A percentile compares a stretch with the other conserved stretches of the same genome.
Conservation (phyloP, 2,113 vertebrate species). For the Vicugna pacos region DNA sequence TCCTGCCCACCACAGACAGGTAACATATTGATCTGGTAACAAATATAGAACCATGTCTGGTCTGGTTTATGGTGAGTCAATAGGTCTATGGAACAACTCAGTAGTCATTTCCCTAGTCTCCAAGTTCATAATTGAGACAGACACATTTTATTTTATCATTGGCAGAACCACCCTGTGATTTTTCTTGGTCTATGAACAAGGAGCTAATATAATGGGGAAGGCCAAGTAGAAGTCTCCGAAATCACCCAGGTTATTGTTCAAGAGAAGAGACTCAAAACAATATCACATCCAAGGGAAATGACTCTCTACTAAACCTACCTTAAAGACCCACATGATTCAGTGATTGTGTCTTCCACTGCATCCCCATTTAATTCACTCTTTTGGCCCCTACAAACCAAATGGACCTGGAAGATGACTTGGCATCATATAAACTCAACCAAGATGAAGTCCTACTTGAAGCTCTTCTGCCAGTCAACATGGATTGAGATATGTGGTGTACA, state of each 20-base stretch:
- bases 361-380: not conserved
- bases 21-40: not conserved
- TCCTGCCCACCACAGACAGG: not conserved
- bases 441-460: not conserved
- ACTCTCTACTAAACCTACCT: not conserved
- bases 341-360: rapidly evolving
- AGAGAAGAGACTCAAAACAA: not conserved
- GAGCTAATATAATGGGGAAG: not conserved
- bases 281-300: not conserved
- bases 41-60: not conserved
- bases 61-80: rapidly evolving
- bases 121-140: not conserved
- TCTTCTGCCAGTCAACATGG: not conserved
- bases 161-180: not conserved
- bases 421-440: not conserved
- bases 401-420: not conserved
- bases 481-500: too few species aligned
- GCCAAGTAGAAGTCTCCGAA: not conserved
- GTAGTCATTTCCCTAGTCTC: not conserved
- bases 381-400: not conserved
- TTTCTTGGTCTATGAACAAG: not conserved
- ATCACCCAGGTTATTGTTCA: rapidly evolving
- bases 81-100: not conserved
- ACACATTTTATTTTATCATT: not conserved
- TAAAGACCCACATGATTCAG: not conserved